Base-by-base conservation (phyloP, 2,888 invertebrate species). In the Pemphredon lugubris region DNA sequence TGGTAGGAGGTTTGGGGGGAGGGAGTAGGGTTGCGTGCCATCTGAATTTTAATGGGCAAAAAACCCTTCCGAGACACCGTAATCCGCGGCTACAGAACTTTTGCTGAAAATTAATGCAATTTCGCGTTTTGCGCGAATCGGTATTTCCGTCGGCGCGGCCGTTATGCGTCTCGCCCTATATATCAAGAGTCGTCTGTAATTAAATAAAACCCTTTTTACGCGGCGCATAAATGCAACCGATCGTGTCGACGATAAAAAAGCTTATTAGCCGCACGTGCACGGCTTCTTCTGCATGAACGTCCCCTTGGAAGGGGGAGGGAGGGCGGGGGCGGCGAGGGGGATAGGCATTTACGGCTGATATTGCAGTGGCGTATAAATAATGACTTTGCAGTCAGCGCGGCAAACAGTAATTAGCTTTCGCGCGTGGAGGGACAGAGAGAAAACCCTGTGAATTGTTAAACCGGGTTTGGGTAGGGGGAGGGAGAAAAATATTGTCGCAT, bases 11-110 rank as follows among this genome's bases (percentile, higher is more conserved):
- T n/a, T n/a, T n/a, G n/a, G n/a, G n/a, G 84, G 83, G 66, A 74
- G 73, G 30, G 47, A 51, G 2, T 30, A 11, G 51, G 44, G 18
- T n/a, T 5, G 37, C 45, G 26, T 51, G 64, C 55, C 48, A 57
- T 45, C 63, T 78, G 84, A 84, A 84, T 84, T 83, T 84, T 81
- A 84, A 83, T 83, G 77, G 77, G 30, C 42, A 1, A 54, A 60
- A 20, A 47, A 60, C 53, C 13, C 14, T 23, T 26, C 51, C 9
- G 23, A 55, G 37, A 13, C 23, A 26, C 3, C 55, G 23, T 37
- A 32, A 23, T 16, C n/a, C 34, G 16, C 30, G 37, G 16, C 30
- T 45, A 13, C n/a, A 6, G 13, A 9, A 5, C 18, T 9, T 11
- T 23, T 13, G 16, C 9, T 6, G 14, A 14, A 45, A 20, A 65